Conservation (phyloP, 35 echinoderm and acorn worm genomes). For the Apostichopus parvimensis region DNA sequence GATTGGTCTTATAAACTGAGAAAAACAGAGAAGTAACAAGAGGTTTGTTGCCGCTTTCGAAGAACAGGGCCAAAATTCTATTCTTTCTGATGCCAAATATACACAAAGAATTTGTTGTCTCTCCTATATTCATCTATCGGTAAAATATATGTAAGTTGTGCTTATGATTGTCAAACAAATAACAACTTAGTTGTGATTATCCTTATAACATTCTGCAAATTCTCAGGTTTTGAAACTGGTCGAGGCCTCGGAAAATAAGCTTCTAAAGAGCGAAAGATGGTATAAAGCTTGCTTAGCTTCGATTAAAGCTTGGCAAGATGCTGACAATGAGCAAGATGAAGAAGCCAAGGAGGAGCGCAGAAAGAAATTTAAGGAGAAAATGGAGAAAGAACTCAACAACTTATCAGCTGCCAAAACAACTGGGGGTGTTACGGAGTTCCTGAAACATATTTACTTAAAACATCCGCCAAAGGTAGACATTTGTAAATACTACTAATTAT, state of each 20-base stretch:
- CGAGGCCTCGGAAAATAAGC: not conserved
- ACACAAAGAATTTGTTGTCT: no score
- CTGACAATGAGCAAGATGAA: not conserved
- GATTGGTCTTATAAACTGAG: no score
- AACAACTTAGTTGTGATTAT: no score
- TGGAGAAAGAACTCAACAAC: conserved; percentile 30
- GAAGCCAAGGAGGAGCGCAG: not conserved
- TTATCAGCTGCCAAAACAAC: not conserved
- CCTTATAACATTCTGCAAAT: not conserved
- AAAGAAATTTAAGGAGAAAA: conserved; percentile 12
- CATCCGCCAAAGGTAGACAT: conserved; percentile 10
- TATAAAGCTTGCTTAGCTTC: conserved; percentile 21
- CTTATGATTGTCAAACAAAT: no score
- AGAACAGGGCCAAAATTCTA: no score
- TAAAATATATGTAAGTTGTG: no score
- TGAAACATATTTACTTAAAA: conserved; percentile 7
- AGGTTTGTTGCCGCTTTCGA: no score
- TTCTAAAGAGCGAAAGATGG: not conserved
- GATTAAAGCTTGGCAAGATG: conserved; percentile 9
- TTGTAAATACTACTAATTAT: no score
- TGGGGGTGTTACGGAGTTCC: not conserved
- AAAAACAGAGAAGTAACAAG: no score
- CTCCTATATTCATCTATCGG: no score
- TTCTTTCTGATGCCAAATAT: no score
- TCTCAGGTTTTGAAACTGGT: conserved; percentile 16